Evolutionary conservation across 1,140 invertebrate genomes (phyloP).

Genomic region (Drosophila sulfurigaster): DNA sequence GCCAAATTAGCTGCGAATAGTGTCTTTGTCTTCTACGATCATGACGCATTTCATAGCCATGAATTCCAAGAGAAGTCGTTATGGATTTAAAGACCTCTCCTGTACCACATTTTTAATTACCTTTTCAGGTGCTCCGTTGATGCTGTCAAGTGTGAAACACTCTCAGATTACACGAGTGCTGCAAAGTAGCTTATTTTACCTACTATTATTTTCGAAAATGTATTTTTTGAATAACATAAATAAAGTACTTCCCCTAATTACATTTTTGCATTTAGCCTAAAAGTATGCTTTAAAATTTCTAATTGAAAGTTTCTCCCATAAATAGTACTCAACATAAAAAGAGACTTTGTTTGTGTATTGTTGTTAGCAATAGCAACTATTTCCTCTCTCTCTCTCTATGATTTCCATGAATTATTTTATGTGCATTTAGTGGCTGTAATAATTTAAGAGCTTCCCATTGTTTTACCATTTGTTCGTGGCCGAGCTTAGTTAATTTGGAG

Average conservation of each 20-base stretch:
- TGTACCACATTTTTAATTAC: background rate
- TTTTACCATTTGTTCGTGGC: background rate
- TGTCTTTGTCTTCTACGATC: slow-evolving; percentile 44
- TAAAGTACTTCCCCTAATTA: no score
- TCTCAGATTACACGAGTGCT: background rate
- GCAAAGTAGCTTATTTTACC: background rate
- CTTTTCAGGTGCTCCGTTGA: background rate
- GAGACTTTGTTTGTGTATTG: no score
- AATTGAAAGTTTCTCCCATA: background rate
- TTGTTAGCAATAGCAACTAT: no score
- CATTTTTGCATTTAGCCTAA: slow-evolving; percentile 6
- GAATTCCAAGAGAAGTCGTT: slow-evolving; percentile 7
- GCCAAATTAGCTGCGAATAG: slow-evolving; percentile 63
- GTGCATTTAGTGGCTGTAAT: background rate
- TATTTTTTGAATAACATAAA: background rate
- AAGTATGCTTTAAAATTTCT: slow-evolving; percentile 13
- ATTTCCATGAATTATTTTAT: background rate
- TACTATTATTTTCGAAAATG: slow-evolving; percentile 2
- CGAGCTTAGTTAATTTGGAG: slow-evolving; percentile 21
- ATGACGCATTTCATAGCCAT: slow-evolving; percentile 27
- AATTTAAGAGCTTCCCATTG: background rate
- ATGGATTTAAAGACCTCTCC: slow-evolving; percentile 13
- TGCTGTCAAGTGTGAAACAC: background rate
- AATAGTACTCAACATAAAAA: background rate
- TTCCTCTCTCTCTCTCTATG: no score